These are phyloP conservation scores for Agrotis ipsilon DNA, from an alignment of 2,888 invertebrate species.

Conservation along the genomic window DNA sequence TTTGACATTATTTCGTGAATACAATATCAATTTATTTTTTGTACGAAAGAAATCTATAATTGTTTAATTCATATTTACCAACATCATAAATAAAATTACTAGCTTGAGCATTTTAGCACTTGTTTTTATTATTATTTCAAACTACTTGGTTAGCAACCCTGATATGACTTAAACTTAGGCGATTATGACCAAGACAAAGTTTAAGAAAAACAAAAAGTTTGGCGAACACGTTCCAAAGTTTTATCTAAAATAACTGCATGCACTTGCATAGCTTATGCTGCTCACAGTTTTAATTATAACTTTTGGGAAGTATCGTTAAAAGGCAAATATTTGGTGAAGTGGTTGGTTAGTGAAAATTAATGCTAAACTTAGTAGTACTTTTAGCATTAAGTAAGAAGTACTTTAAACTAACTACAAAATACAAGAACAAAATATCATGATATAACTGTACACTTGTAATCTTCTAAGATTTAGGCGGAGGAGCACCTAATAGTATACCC, in stretches of 20 bases:
- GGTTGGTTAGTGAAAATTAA: not conserved
- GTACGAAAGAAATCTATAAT: too few species aligned
- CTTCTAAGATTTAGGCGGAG: too few species aligned
- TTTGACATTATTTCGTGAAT: too few species aligned
- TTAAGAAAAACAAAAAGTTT: slow-evolving; percentile 58
- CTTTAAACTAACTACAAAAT: too few species aligned
- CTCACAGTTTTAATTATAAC: slow-evolving; percentile 43
- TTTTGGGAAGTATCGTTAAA: slow-evolving; percentile 26
- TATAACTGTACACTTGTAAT: too few species aligned
- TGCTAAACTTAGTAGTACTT: not conserved
- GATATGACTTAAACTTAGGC: slow-evolving; percentile 45
- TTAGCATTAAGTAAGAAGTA: too few species aligned
- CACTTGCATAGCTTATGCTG: slow-evolving; percentile 43
- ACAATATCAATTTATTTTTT: too few species aligned
- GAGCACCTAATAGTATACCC: too few species aligned
- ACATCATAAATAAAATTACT: not conserved
- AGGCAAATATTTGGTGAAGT: slow-evolving; percentile 16
- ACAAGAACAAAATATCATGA: too few species aligned
- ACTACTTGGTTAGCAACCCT: slow-evolving; percentile 35
- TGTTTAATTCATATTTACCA: too few species aligned
- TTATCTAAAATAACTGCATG: slow-evolving; percentile 53
- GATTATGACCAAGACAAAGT: slow-evolving; percentile 52
- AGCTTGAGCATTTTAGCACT: too few species aligned
- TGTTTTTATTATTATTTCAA: not conserved
- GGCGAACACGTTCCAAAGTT: slow-evolving; percentile 51